Conservation (phyloP, 2,888 invertebrate species). For the Vesta saturnalis region DNA sequence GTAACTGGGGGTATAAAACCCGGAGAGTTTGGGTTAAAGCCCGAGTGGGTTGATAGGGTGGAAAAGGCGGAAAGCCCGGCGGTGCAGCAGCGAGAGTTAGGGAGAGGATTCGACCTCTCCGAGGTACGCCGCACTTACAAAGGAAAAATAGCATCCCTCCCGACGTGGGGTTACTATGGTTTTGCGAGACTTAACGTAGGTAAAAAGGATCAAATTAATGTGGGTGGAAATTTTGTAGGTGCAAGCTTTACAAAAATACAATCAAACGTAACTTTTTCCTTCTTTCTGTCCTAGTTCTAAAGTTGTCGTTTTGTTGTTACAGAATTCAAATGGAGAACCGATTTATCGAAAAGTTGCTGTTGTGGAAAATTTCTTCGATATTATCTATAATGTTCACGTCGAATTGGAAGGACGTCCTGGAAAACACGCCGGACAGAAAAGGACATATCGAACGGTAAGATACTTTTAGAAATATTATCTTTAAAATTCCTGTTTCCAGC, state of each 20-base stretch:
- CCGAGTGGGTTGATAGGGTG: conserved; percentile 46
- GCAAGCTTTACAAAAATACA: conserved; percentile 32
- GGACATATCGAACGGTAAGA: conserved; percentile 94
- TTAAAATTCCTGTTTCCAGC: not conserved
- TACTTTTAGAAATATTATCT: conserved; percentile 7
- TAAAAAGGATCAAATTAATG: conserved; percentile 40
- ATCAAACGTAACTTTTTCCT: conserved; percentile 21
- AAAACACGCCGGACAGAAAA: conserved; percentile 96
- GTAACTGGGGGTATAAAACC: conserved; percentile 59
- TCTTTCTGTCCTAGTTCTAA: conserved; percentile 27
- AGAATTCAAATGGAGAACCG: conserved; percentile 78
- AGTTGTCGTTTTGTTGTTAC: conserved; percentile 61
- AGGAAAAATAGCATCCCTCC: conserved; percentile 49
- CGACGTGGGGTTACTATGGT: conserved; percentile 52
- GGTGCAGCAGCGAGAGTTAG: conserved; percentile 46
- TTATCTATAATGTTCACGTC: conserved; percentile 95
- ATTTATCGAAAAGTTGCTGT: conserved; percentile 93
- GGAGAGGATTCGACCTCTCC: conserved; percentile 50
- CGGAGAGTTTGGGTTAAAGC: conserved; percentile 46
- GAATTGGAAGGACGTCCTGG: conserved; percentile 92
- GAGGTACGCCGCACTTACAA: conserved; percentile 46
- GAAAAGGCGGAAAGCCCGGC: conserved; percentile 45
- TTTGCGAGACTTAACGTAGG: conserved; percentile 44
- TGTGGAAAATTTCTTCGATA: conserved; percentile 98
- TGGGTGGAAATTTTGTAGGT: conserved; percentile 34